Percentiles rank a stretch among this genome's conserved stretches.
These are phyloP conservation scores for Torymus texanus DNA, from an alignment of 2,888 invertebrate genomes.

Conservation along the genomic window DNA sequence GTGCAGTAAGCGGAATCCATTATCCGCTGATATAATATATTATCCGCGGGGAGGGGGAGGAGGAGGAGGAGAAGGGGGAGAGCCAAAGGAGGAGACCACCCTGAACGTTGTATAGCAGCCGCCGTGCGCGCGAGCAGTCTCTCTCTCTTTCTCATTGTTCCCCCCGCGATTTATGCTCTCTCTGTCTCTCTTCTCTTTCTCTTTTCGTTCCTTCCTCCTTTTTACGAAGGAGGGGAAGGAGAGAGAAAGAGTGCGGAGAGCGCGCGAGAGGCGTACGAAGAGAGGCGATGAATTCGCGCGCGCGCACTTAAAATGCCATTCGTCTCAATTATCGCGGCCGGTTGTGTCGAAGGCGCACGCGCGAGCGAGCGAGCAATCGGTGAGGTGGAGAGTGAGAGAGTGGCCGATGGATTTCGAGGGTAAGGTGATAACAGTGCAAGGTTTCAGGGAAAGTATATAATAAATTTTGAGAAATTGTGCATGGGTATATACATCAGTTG, in stretches of 20 bases:
- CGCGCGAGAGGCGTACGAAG: too few species aligned
- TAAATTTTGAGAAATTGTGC: too few species aligned
- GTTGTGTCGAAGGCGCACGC: not conserved
- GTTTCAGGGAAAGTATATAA: too few species aligned
- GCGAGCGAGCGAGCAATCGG: too few species aligned
- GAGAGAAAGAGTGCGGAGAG: too few species aligned
- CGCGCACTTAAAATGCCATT: conserved; percentile 56
- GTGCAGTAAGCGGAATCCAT: conserved; percentile 63
- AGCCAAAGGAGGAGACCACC: too few species aligned
- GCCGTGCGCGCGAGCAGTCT: conserved; percentile 11
- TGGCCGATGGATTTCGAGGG: too few species aligned
- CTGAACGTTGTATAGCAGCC: not conserved
- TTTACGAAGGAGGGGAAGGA: not conserved
- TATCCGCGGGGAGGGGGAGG: conserved; percentile 27
- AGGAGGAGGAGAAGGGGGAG: too few species aligned
- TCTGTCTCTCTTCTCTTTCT: conserved; percentile 1
- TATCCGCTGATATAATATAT: conserved; percentile 61
- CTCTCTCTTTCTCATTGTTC: conserved; percentile 51
- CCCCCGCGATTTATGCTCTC: conserved; percentile 52
- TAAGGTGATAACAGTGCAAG: too few species aligned
- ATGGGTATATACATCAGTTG: too few species aligned
- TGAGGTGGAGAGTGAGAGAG: too few species aligned
- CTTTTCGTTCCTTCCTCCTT: not conserved
- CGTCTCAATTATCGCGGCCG: conserved; percentile 55
- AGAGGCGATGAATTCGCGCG: conserved; percentile 47